Evolutionary conservation across 2,888 invertebrate genomes (phyloP).

Genomic region (Cryptosula pallasiana): DNA sequence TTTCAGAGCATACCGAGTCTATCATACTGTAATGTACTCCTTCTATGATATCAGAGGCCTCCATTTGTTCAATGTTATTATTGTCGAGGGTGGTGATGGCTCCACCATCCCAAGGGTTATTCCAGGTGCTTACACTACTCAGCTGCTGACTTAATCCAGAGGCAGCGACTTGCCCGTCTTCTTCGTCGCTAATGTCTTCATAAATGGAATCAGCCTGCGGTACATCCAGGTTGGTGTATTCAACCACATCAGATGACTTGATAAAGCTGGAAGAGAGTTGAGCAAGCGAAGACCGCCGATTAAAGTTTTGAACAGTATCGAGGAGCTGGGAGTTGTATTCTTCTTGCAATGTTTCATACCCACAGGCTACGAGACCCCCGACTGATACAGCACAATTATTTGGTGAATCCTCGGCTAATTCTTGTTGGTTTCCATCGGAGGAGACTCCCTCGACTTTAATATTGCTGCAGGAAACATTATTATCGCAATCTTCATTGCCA

Average conservation of each 20-base stretch:
- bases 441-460: neutral
- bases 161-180: neutral
- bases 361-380: neutral
- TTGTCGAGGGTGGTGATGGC: no score
- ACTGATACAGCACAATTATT: no score
- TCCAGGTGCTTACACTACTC: neutral
- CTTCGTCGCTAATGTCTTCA: slow-evolving; percentile 13
- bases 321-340: neutral
- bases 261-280: neutral
- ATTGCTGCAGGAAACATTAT: neutral
- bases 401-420: neutral
- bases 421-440: neutral
- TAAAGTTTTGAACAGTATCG: neutral
- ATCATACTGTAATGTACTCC: neutral
- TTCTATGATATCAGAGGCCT: neutral
- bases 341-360: neutral
- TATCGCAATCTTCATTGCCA: neutral
- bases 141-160: neutral
- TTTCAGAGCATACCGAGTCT: neutral
- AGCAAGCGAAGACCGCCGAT: neutral
- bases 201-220: neutral
- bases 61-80: no score
- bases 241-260: neutral
- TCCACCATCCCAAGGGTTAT: neutral
- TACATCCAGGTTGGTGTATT: slow-evolving; percentile 4